Evolutionary conservation across 2,113 vertebrate genomes (phyloP), one percentile per base, ranked within the genome.

Genomic region (Opisthocomus hoazin): DNA sequence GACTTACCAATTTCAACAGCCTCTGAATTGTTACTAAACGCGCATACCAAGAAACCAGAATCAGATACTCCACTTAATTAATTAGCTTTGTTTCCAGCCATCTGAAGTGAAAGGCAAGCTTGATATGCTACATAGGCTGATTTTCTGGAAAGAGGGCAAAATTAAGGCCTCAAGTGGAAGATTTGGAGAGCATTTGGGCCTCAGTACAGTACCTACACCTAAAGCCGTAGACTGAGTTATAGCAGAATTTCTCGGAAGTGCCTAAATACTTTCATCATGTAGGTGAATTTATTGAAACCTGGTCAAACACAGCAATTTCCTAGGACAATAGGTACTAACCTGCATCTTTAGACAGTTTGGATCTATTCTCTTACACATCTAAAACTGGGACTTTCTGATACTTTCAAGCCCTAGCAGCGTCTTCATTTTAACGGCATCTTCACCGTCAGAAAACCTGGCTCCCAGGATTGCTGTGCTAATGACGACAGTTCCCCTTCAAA

Each of bases 61-160:
- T 15, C 34, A 60, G 61, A 34, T 19, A 10, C 45, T 54, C 30
- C 24, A 22, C 26, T 39, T 46, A 29, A 7, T 76, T 57, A 53
- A 68, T 85, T 58, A 39, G 23, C 14, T 48, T 78, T 74, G 24
- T 75, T 79, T 70, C 21, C 66, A 91, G 48, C 27, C 34, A 13
- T 13, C 34, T 78, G 34, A 48, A 51, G n/a, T 6, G 20, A 75
- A 69, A 69, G 36, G 20, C 10, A 19, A 34, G 22, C 2, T 6
- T 30, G 14, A 30, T 23, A 11, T 0, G 5, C 11, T 26, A 14
- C 10, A 12, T 10, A 23, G 16, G 7, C 20, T 37, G 53, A 27
- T 39, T 43, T 53, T 53, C 65, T 46, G 5, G 37, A 32, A 43
- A 56, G 1, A 57, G 6, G 20, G 37, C 15, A 68, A 89, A 89